Conservation (phyloP, 2,888 invertebrate genomes). For the Nomada ferruginata region DNA sequence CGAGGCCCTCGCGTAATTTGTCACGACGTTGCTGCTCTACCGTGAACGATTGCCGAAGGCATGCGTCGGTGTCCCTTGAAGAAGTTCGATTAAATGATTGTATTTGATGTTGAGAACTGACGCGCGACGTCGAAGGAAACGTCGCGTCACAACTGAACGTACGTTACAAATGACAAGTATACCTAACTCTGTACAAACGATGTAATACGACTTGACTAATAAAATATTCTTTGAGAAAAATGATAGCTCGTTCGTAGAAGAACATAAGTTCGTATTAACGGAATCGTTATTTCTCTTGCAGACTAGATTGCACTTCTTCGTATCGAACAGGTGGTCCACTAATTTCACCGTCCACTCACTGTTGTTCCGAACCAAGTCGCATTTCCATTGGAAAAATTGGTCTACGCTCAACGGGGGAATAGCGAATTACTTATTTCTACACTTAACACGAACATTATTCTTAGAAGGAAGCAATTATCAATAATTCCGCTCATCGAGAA, state of each 20-base stretch:
- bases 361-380: neutral
- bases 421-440: too few species aligned
- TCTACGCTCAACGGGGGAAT: too few species aligned
- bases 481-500: neutral
- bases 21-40: neutral
- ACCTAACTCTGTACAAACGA: conserved; percentile 50
- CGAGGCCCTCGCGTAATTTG: neutral
- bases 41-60: neutral
- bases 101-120: neutral
- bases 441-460: too few species aligned
- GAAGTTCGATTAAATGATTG: neutral
- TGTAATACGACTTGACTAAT: conserved; percentile 60
- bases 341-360: too few species aligned
- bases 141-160: neutral
- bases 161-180: conserved; percentile 6
- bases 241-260: neutral
- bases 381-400: too few species aligned
- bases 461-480: too few species aligned
- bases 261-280: neutral
- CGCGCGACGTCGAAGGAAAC: neutral
- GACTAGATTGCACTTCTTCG: conserved; percentile 17
- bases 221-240: conserved; percentile 67
- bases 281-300: neutral
- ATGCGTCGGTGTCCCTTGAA: neutral
- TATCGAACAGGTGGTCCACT: too few species aligned